Evolutionary conservation across 2,888 invertebrate genomes (phyloP), one percentile per base, ranked within the genome.

Genomic region (Dolichomitus sp.): DNA sequence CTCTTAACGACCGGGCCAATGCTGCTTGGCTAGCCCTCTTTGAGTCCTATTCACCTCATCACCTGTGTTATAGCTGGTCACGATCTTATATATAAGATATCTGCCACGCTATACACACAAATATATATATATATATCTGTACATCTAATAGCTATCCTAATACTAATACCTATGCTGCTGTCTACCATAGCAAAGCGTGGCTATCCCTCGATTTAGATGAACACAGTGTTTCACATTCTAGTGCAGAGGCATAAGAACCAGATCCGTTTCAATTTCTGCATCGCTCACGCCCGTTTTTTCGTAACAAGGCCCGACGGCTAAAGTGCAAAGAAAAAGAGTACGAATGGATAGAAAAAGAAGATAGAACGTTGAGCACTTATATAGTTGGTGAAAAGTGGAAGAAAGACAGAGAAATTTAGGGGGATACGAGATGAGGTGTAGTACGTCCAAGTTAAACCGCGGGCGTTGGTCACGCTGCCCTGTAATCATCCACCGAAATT

Each of bases 401-500:
- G 78, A 66, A 81, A 81, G 78, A 76, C 54, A 75, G 70, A 77
- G 65, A 78, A 75, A 52, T 37, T 37, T 30, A 57, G 19, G 63
- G 19, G 68, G 37, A n/a, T 45, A 42, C 30, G 14, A 33, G 72
- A 33, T 7, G 33, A 23, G 57, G 63, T 70, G 61, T 72, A 42
- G n/a, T n/a, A n/a, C 63, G 70, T 80, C 68, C 68, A 70, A 84
- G 83, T 83, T 80, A 84, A 84, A 85, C 80, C 77, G 75, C 73
- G 88, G 87, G 89, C 89, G 88, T 90, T 90, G 88, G 88, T 88
- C 88, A 91, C 85, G 87, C 86, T 90, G 92, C 90, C 92, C 92
- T 93, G 91, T 93, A 93, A 93, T 93, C 93, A 91, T 89, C 86
- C 70, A 86, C 81, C 83, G 87, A 91, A 92, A 93, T 93, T 93